Conservation (phyloP, 2,113 vertebrate species). For the Ailuropoda melanoleuca region DNA sequence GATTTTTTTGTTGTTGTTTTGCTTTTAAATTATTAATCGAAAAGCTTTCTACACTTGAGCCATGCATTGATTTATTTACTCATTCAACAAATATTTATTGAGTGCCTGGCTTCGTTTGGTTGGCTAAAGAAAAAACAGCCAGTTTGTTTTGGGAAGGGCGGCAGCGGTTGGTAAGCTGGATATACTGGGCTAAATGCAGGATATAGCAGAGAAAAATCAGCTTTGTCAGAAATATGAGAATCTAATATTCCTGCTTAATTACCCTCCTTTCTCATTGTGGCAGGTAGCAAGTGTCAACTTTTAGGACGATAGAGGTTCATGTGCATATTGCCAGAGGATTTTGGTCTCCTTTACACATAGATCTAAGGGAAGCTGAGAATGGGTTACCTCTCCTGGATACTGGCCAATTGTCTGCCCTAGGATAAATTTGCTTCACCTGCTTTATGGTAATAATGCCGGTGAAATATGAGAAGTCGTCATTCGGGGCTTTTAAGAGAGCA, state of each 20-base stretch:
- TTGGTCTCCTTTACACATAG: neutral
- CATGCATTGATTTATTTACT: neutral
- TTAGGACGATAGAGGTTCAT: neutral
- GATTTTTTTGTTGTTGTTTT: slow-evolving; percentile 8
- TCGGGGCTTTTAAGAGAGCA: neutral
- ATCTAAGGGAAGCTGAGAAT: neutral
- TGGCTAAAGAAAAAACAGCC: neutral
- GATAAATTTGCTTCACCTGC: neutral
- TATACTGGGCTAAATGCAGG: neutral
- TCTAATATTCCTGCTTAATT: neutral
- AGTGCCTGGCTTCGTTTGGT: neutral
- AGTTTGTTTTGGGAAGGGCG: neutral
- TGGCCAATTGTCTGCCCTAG: neutral
- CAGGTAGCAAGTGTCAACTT: neutral
- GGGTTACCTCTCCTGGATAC: neutral
- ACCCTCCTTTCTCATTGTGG: neutral
- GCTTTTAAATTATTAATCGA: neutral
- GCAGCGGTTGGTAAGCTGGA: neutral
- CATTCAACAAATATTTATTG: neutral
- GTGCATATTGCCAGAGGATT: neutral
- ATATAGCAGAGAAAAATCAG: neutral
- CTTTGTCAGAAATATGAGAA: neutral
- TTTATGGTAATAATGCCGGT: neutral
- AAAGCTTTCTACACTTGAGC: neutral
- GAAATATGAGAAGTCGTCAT: neutral